Conservation (phyloP, 37 sponge, comb jelly and placozoan species). For the Hormiphora californensis region DNA sequence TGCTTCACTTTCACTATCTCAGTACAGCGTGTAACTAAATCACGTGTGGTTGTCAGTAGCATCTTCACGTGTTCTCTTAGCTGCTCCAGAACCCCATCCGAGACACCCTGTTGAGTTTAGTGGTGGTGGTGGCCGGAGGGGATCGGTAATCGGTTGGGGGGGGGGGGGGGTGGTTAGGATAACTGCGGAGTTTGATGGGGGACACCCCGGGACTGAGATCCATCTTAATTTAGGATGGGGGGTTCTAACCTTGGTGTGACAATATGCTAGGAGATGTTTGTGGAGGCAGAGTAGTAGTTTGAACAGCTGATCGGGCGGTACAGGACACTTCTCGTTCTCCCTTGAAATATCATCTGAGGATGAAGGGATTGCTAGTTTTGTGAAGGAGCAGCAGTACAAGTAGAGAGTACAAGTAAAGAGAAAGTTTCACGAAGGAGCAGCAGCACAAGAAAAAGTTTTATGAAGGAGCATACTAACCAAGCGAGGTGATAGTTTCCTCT, state of each 20-base stretch:
- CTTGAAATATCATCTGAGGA: neutral
- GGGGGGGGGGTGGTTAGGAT: neutral
- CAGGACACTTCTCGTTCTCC: slow-evolving; percentile 48
- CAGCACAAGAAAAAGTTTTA: neutral
- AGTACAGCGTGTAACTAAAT: neutral
- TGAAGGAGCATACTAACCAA: neutral
- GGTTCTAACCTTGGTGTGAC: slow-evolving; percentile 1
- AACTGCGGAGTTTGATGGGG: too few relatives aligned
- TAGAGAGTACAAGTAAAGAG: too few relatives aligned
- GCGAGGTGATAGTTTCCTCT: neutral
- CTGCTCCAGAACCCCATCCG: slow-evolving; percentile 21
- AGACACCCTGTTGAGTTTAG: neutral
- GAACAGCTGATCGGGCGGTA: slow-evolving; percentile 31
- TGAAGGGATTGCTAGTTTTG: too few relatives aligned
- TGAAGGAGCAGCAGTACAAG: neutral
- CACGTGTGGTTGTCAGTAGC: neutral
- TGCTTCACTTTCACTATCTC: neutral
- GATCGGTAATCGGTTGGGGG: neutral
- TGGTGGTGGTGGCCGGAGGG: neutral
- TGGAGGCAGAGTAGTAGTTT: slow-evolving; percentile 47
- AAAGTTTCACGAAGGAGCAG: neutral
- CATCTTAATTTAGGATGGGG: too few relatives aligned
- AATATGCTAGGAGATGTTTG: slow-evolving; percentile 45
- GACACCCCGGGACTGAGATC: too few relatives aligned
- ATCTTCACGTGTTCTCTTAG: slow-evolving; percentile 31